Conservation (phyloP, 2,113 vertebrate genomes). For the Hystrix cristata region DNA sequence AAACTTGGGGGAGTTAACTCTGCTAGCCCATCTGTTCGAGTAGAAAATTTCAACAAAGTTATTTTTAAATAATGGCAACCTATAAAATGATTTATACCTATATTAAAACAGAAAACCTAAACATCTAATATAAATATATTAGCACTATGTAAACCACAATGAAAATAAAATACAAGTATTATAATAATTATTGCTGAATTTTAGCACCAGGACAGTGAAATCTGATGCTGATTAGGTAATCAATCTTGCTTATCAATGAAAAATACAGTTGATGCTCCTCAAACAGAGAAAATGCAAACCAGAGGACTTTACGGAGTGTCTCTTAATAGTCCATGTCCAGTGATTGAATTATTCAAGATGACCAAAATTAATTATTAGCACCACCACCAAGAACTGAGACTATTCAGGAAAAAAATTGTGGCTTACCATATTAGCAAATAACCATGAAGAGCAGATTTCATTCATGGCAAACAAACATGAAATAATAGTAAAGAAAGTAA, state of each 20-base stretch:
- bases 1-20: conserved; percentile 28
- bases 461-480: neutral
- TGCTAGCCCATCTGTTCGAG: neutral
- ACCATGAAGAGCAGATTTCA: neutral
- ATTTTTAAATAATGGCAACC: conserved; percentile 27
- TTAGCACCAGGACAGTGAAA: neutral
- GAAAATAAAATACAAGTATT: neutral
- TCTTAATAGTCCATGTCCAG: neutral
- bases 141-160: neutral
- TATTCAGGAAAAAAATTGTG: neutral
- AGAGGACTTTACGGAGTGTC: neutral
- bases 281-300: neutral
- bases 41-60: conserved; percentile 38
- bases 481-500: neutral
- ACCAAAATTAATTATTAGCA: neutral
- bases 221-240: neutral
- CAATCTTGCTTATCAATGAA: neutral
- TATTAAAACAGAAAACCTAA: conserved; percentile 38
- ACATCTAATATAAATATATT: neutral
- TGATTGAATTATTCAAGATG: neutral
- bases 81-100: conserved; percentile 16
- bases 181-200: neutral
- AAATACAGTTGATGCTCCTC: neutral
- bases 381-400: neutral
- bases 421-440: neutral